phyloP scores from a whole-genome alignment of 2,888 invertebrate genomes.

The Spodoptera exigua region DNA sequence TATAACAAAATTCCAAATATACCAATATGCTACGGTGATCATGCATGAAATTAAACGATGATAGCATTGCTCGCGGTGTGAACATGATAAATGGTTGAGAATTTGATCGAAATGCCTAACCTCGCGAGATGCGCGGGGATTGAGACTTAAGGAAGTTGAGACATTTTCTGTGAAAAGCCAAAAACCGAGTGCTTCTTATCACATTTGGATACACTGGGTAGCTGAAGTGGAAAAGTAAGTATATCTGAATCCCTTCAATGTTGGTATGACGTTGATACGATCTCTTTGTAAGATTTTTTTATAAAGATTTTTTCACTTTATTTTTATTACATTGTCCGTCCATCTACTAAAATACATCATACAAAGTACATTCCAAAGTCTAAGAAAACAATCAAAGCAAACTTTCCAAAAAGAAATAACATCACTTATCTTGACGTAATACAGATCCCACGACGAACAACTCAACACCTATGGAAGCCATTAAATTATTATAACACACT shows the following conservation, averaged over 20 bases:
- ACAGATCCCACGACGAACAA: conserved; percentile 16
- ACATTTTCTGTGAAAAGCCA: neutral
- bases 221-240: too few relatives aligned
- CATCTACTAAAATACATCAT: neutral
- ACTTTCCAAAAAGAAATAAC: neutral
- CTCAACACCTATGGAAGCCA: conserved; percentile 27
- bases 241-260: too few relatives aligned
- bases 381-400: neutral
- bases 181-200: too few relatives aligned
- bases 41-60: conserved; percentile 77
- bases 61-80: conserved; percentile 57
- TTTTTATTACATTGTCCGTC: too few relatives aligned
- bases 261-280: too few relatives aligned
- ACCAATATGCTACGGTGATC: conserved; percentile 75
- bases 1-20: conserved; percentile 80
- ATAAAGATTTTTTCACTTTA: too few relatives aligned
- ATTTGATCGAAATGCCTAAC: conserved; percentile 40
- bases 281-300: too few relatives aligned
- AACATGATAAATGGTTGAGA: conserved; percentile 52
- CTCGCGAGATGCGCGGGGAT: conserved; percentile 41
- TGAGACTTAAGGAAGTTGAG: conserved; percentile 7
- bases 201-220: too few relatives aligned
- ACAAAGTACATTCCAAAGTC: neutral
- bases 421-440: conserved; percentile 4
- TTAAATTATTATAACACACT: conserved; percentile 41